These are phyloP conservation scores for Drosophila tanythrix DNA, from an alignment of 2,888 invertebrate genomes.

Conservation along the genomic window DNA sequence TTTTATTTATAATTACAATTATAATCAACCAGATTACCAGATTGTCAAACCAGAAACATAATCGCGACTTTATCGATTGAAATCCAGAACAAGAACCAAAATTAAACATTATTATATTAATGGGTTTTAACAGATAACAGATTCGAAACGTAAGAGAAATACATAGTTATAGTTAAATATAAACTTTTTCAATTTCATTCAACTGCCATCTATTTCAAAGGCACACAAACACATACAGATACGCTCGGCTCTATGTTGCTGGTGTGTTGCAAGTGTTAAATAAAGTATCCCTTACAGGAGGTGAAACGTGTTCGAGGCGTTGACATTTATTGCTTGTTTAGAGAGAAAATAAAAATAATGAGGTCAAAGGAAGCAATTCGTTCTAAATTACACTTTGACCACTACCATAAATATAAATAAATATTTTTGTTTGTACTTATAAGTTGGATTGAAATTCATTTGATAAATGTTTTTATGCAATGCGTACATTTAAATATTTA, in stretches of 20 bases:
- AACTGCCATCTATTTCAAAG: slow-evolving; percentile 5
- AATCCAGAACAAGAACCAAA: too few species aligned
- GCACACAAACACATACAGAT: neutral
- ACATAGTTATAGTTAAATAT: neutral
- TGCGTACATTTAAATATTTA: neutral
- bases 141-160: neutral
- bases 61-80: neutral
- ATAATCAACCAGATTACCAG: neutral
- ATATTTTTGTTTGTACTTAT: neutral
- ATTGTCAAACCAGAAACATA: neutral
- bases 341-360: slow-evolving; percentile 22
- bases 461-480: neutral
- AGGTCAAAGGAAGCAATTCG: slow-evolving; percentile 1
- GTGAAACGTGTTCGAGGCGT: slow-evolving; percentile 3
- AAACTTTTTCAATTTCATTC: slow-evolving; percentile 4
- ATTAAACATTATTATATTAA: neutral
- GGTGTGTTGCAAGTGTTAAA: slow-evolving; percentile 57
- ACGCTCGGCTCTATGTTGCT: slow-evolving; percentile 2
- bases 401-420: neutral
- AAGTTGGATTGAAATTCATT: neutral
- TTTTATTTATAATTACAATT: neutral
- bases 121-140: neutral
- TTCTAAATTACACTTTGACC: neutral
- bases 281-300: slow-evolving; percentile 47
- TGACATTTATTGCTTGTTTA: slow-evolving; percentile 71